Evolutionary conservation across 1,140 invertebrate species (phyloP).

Genomic region (Zelostemma sp.): DNA sequence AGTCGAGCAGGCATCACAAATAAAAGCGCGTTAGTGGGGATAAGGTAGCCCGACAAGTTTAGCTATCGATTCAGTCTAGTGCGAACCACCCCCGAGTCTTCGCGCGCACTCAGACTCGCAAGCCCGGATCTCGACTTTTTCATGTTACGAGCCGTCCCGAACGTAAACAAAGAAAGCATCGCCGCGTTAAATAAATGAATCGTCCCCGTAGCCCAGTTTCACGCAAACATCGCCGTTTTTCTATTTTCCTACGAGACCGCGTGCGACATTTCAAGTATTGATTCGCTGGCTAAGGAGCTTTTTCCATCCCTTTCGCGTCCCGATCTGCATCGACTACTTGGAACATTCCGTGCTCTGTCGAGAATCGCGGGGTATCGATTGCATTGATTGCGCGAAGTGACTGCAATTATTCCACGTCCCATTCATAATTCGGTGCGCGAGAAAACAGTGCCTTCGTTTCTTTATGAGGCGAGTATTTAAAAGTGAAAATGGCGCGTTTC

Average conservation of each 20-base stretch:
- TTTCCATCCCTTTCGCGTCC: slow-evolving; percentile 15
- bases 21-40: slow-evolving; percentile 39
- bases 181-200: slow-evolving; percentile 4
- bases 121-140: not conserved
- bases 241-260: slow-evolving; percentile 1
- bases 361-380: not conserved
- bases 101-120: not conserved
- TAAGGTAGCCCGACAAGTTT: slow-evolving; percentile 47
- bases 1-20: not conserved
- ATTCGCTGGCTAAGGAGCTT: slow-evolving; percentile 34
- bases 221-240: not conserved
- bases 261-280: slow-evolving; percentile 31
- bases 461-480: not conserved
- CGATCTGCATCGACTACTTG: not conserved
- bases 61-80: slow-evolving; percentile 62
- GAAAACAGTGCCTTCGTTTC: no score
- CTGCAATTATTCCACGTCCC: not conserved
- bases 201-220: not conserved
- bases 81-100: slow-evolving; percentile 52
- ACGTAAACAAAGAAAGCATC: not conserved
- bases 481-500: not conserved
- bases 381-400: not conserved
- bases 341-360: not conserved
- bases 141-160: not conserved
- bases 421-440: not conserved